A percentile compares a stretch with the other conserved stretches of the same genome.
These are phyloP conservation scores for Strix aluco DNA, from an alignment of 2,113 vertebrate genomes.

Conservation along the genomic window DNA sequence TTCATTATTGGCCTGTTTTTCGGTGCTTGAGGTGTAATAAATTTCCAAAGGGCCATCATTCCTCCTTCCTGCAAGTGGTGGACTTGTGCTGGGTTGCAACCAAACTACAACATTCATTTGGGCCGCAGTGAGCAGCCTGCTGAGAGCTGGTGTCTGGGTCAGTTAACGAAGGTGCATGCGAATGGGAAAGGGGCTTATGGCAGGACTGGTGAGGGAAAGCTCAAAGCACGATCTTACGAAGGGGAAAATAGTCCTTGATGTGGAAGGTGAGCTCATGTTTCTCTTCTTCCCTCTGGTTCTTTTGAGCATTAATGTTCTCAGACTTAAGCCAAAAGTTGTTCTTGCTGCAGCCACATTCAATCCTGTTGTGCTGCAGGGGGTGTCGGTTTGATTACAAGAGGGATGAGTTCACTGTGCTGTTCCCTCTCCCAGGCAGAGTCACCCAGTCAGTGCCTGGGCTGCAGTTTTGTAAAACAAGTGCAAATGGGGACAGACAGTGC, in stretches of 20 bases:
- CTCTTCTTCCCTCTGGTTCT: not conserved
- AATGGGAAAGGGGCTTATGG: not conserved
- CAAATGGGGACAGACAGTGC: not conserved
- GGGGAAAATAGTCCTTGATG: no score
- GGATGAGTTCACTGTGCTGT: not conserved
- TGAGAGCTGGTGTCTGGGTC: not conserved
- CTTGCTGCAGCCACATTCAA: not conserved
- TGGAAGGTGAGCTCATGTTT: not conserved
- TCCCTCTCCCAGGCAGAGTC: not conserved
- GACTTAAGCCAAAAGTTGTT: not conserved
- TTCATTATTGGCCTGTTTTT: not conserved
- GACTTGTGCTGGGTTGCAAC: not conserved
- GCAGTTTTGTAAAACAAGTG: not conserved
- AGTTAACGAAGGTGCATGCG: accelerated
- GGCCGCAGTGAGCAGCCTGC: not conserved
- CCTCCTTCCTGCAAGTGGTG: not conserved
- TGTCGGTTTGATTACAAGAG: not conserved
- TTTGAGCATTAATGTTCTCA: not conserved
- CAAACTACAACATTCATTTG: not conserved
- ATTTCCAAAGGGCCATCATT: not conserved
- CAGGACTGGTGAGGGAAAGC: not conserved
- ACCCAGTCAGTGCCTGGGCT: not conserved
- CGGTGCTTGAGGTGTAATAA: not conserved
- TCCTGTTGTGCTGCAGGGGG: not conserved
- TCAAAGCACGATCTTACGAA: not conserved